Percentiles rank a stretch among this genome's conserved stretches.
Conservation (phyloP, 1,140 invertebrate genomes). For the Globodera rostochiensis region DNA sequence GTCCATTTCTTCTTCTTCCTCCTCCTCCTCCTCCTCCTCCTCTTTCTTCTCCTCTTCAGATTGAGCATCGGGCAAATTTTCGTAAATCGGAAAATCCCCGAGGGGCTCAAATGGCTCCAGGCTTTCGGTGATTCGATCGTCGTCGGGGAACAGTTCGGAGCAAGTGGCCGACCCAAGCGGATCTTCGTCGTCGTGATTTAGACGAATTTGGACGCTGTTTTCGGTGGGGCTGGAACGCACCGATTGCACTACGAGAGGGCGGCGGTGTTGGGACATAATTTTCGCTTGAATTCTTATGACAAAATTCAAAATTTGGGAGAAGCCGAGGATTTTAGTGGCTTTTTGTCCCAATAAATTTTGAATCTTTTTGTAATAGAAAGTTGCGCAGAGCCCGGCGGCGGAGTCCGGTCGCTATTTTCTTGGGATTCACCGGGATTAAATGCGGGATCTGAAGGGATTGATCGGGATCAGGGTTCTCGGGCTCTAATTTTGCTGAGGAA, state of each 20-base stretch:
- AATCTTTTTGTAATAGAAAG: no score
- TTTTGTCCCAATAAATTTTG: no score
- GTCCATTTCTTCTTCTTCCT: background rate
- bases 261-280: background rate
- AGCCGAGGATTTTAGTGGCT: no score
- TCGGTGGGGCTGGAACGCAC: background rate
- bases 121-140: background rate
- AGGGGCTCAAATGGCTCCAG: conserved; percentile 12
- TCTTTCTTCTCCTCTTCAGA: background rate
- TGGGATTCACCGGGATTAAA: no score
- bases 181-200: background rate
- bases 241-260: background rate
- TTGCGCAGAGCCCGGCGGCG: no score
- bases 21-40: background rate
- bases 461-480: no score
- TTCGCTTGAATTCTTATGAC: no score
- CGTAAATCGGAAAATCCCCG: background rate
- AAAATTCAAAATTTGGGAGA: no score
- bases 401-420: no score
- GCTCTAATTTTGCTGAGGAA: no score
- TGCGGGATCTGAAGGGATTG: no score
- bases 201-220: background rate
- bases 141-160: conserved; percentile 4
- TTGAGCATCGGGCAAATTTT: conserved; percentile 4
- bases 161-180: background rate